phyloP scores from a whole-genome alignment of 53 echinoderm and acorn worm species.

The Apostichopus leukothele region DNA sequence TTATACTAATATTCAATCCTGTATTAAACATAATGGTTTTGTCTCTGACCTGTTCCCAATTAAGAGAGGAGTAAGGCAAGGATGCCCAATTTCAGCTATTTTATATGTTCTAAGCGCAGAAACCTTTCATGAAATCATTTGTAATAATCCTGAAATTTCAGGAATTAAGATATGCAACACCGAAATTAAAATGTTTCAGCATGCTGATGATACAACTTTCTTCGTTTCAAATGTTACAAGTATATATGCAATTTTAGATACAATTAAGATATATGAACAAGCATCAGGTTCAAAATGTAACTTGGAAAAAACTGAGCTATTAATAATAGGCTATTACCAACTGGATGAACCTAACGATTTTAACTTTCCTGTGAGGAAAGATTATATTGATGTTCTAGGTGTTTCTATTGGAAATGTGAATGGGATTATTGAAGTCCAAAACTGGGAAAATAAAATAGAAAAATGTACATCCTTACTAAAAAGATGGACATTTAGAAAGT shows the following conservation, averaged over 20 bases:
- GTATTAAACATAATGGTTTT: conserved; percentile 42
- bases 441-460: not conserved
- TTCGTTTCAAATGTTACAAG: too few relatives aligned
- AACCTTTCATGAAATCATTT: not conserved
- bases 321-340: too few relatives aligned
- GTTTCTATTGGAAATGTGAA: not conserved
- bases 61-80: conserved; percentile 45
- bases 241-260: too few relatives aligned
- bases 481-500: not conserved
- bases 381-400: not conserved
- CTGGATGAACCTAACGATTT: too few relatives aligned
- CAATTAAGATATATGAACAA: too few relatives aligned
- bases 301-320: too few relatives aligned
- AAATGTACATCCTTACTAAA: not conserved
- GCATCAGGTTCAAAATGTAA: too few relatives aligned
- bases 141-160: not conserved
- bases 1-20: conserved; percentile 42
- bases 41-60: conserved; percentile 2
- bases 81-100: conserved; percentile 47
- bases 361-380: not conserved
- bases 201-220: conserved; percentile 21
- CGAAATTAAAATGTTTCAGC: not conserved
- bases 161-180: not conserved
- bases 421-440: not conserved
- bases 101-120: conserved; percentile 45